Conservation (phyloP, 2,113 vertebrate species). For the Psilopogon haemacephalus region DNA sequence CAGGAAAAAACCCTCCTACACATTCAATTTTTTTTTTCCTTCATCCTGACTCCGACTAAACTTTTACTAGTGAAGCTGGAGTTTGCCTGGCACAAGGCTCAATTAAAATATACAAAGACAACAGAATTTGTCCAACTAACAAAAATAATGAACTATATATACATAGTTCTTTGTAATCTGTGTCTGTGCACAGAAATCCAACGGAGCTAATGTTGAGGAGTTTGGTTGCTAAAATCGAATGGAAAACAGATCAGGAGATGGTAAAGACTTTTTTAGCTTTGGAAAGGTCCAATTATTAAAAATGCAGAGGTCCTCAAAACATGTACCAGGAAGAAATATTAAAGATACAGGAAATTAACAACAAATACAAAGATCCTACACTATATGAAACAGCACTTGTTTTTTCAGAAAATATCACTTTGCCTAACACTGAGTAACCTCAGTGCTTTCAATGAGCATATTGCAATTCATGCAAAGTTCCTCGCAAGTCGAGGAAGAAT, state of each 20-base stretch:
- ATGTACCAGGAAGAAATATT: slow-evolving; percentile 1
- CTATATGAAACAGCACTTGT: background rate
- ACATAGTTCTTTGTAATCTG: background rate
- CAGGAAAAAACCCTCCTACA: background rate
- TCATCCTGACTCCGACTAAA: background rate
- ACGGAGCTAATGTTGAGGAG: background rate
- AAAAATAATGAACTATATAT: background rate
- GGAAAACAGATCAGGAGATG: background rate
- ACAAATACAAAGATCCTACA: background rate
- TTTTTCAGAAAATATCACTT: background rate
- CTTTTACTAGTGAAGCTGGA: background rate
- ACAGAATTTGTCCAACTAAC: slow-evolving; percentile 4
- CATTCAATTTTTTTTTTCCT: background rate
- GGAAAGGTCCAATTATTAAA: slow-evolving; percentile 3
- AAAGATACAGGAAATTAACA: background rate
- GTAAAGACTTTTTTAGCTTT: slow-evolving; percentile 6
- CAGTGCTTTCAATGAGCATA: background rate
- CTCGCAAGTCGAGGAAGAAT: background rate
- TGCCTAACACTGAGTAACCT: background rate
- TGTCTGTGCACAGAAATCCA: background rate
- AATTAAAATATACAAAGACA: background rate
- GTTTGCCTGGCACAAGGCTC: background rate
- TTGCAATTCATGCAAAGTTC: background rate
- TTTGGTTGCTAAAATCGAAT: background rate
- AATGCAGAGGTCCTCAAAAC: slow-evolving; percentile 14